Evolutionary conservation across 2,888 invertebrate species (phyloP).

Genomic region (Coelogynopora nodosa): DNA sequence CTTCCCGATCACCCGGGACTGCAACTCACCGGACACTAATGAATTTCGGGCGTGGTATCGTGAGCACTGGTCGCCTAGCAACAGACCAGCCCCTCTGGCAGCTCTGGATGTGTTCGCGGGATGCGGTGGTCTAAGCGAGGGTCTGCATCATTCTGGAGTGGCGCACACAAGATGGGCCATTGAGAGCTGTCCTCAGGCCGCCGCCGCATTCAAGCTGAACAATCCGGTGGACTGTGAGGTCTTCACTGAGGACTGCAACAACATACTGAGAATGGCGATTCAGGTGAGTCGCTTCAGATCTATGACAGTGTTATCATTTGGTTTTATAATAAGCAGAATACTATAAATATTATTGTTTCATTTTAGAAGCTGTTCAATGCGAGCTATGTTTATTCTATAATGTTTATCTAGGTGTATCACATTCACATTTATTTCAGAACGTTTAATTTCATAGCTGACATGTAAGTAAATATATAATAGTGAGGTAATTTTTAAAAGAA

Average conservation of each 20-base stretch:
- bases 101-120: slow-evolving; percentile 80
- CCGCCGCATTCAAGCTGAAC: slow-evolving; percentile 75
- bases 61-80: neutral
- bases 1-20: neutral
- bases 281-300: too few species aligned
- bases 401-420: too few species aligned
- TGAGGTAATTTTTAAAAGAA: too few species aligned
- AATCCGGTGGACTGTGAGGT: slow-evolving; percentile 70
- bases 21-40: neutral
- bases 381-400: too few species aligned
- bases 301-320: too few species aligned
- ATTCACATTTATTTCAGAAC: too few species aligned
- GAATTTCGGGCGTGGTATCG: neutral
- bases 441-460: too few species aligned
- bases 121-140: slow-evolving; percentile 76
- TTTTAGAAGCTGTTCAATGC: too few species aligned
- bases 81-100: slow-evolving; percentile 64
- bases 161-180: slow-evolving; percentile 76
- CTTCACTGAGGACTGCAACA: slow-evolving; percentile 78
- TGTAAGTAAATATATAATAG: too few species aligned
- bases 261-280: slow-evolving; percentile 70
- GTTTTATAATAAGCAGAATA: too few species aligned
- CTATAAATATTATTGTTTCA: too few species aligned
- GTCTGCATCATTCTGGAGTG: slow-evolving; percentile 67
- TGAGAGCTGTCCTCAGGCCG: slow-evolving; percentile 74